These are phyloP conservation scores for Pyrgilauda ruficollis DNA, from an alignment of 2,113 vertebrate genomes.

Conservation along the genomic window DNA sequence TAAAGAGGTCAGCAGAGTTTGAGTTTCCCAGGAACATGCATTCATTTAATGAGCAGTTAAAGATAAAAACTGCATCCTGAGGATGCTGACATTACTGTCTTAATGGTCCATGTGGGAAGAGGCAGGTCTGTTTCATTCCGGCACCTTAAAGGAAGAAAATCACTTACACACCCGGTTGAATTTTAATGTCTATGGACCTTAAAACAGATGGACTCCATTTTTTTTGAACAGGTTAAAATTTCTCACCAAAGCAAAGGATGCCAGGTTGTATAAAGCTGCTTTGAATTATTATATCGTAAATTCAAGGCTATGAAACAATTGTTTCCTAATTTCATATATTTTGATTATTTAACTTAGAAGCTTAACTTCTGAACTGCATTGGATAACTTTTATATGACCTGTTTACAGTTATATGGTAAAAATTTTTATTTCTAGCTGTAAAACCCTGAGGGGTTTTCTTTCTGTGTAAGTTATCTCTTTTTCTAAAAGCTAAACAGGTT, in stretches of 20 bases:
- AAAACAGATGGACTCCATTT: not conserved
- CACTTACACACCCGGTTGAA: not conserved
- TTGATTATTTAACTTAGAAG: not conserved
- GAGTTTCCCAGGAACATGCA: not conserved
- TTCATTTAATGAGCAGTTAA: not conserved
- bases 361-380: not conserved
- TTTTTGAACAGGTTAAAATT: not conserved
- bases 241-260: not conserved
- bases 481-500: not conserved
- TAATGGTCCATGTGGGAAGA: not conserved
- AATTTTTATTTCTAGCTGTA: not conserved
- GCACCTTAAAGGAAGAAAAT: not conserved
- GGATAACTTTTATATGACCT: not conserved
- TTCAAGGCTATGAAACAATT: not conserved
- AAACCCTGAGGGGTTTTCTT: not conserved
- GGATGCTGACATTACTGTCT: not conserved
- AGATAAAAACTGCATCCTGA: not conserved
- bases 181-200: not conserved
- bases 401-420: not conserved
- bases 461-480: not conserved
- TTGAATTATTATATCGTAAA: not conserved
- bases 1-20: conserved; percentile 25
- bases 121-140: not conserved
- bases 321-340: not conserved
- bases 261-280: not conserved